A percentile compares a stretch with the other conserved stretches of the same genome.
These are phyloP conservation scores for Altica lythri DNA, from an alignment of 2,888 invertebrate genomes.

Conservation along the genomic window DNA sequence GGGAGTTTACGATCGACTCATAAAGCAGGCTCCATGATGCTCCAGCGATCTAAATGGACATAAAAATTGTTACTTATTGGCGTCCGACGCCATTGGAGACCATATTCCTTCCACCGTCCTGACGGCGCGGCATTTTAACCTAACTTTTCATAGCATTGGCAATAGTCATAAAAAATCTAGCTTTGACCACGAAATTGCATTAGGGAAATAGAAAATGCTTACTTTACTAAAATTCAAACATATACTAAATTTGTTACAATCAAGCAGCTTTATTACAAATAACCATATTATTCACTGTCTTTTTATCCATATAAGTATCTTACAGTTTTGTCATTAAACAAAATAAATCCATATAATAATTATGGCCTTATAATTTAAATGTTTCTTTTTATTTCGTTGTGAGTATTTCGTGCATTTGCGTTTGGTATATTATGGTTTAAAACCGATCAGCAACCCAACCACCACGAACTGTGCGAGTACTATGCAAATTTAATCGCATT, in stretches of 20 bases:
- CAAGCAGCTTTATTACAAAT: no score
- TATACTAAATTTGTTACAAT: no score
- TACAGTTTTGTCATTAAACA: no score
- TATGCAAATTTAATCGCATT: slow-evolving; percentile 32
- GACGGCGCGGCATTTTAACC: slow-evolving; percentile 11
- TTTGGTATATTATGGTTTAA: slow-evolving; percentile 7
- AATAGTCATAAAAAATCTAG: slow-evolving; percentile 10
- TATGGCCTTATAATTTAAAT: no score
- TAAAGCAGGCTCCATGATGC: slow-evolving; percentile 36
- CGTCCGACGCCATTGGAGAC: slow-evolving; percentile 18
- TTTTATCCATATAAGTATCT: no score
- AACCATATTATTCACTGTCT: no score
- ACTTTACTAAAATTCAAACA: background rate
- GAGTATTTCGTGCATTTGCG: no score
- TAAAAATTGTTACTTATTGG: slow-evolving; percentile 27
- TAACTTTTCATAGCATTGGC: slow-evolving; percentile 9
- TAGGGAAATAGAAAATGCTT: slow-evolving; percentile 5
- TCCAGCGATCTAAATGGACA: slow-evolving; percentile 24
- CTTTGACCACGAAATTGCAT: slow-evolving; percentile 12
- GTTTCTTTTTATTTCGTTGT: no score
- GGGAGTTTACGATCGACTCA: slow-evolving; percentile 40
- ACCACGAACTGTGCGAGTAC: slow-evolving; percentile 6
- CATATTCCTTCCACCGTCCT: slow-evolving; percentile 9
- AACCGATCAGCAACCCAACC: slow-evolving; percentile 18
- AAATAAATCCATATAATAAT: no score